Evolutionary conservation across 1,140 invertebrate species (phyloP), one percentile per base, ranked within the genome.

Genomic region (Chlorops oryzae): DNA sequence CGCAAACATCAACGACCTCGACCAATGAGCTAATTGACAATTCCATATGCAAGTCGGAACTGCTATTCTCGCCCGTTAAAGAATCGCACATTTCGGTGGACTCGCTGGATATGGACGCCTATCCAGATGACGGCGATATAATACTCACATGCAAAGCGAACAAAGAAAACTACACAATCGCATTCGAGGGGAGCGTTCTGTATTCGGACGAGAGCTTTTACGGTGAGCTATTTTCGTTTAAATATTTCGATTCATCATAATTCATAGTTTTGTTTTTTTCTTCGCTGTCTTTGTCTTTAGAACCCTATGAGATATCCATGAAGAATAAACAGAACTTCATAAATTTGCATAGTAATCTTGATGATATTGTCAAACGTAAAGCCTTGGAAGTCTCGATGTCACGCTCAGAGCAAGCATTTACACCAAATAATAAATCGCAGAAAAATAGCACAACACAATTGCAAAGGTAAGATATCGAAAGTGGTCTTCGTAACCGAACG

Each of bases 131-230:
- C 62, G 82, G 82, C 54, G 89, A 93, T 62, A 86, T 93, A 65
- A 83, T 94, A 61, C 78, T 92, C 27, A 94, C 90, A 44, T 90
- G 88, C 69, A 86, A 88, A 67, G 86, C 88, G 12, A 92, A 95
- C 64, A 92, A 92, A 75, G 86, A 92, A 66, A 94, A 93, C 74
- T 95, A 95, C 68, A 95, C 90, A 44, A 92, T 95, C 61, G 90
- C 90, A 41, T 94, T 94, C 62, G 90, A 94, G 75, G 90, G 88
- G 57, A 91, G 88, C 61, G 84, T 87, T 28, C 85, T 87, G 77
- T 90, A 87, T 66, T 88, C 87, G 9, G 88, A 90, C 73, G 86
- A 88, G 62, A 90, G 87, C 55, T 84, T 86, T 64, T 86, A 83
- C 67, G 83, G 81, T 83, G 70, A 74, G 64, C 62, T 39, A 32